Conservation (phyloP, 2,113 vertebrate species). For the Xyrauchen texanus region DNA sequence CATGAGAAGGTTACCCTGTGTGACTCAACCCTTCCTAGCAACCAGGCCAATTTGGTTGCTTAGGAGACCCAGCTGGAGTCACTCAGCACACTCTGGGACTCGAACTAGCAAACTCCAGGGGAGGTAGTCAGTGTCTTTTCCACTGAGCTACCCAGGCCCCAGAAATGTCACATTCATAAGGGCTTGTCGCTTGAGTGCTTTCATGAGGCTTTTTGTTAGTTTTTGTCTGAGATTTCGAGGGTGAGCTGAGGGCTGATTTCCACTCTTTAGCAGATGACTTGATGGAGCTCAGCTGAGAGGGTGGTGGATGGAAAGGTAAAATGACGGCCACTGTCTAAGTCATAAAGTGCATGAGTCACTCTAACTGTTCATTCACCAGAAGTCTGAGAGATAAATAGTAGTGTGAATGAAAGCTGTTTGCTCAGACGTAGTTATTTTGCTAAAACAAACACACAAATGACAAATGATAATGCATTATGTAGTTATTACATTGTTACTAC, state of each 20-base stretch:
- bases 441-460: neutral
- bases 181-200: slow-evolving; percentile 15
- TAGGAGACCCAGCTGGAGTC: too few relatives aligned
- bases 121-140: too few relatives aligned
- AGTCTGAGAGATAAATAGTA: neutral
- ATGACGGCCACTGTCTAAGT: neutral
- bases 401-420: neutral
- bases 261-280: slow-evolving; percentile 26
- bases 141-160: too few relatives aligned
- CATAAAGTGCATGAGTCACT: slow-evolving; percentile 11
- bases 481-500: neutral
- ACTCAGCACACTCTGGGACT: too few relatives aligned
- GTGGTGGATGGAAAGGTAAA: slow-evolving; percentile 11
- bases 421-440: neutral
- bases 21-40: too few relatives aligned
- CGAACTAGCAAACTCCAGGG: too few relatives aligned
- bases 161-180: slow-evolving; percentile 32
- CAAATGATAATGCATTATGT: neutral
- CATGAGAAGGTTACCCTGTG: too few relatives aligned
- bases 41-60: too few relatives aligned
- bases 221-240: slow-evolving; percentile 24
- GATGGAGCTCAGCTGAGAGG: slow-evolving; percentile 22
- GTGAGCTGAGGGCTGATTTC: slow-evolving; percentile 16
- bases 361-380: neutral
- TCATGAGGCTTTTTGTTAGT: slow-evolving; percentile 12